phyloP scores from a whole-genome alignment of 2,113 vertebrate genomes.

The Mormyrus lacerda region DNA sequence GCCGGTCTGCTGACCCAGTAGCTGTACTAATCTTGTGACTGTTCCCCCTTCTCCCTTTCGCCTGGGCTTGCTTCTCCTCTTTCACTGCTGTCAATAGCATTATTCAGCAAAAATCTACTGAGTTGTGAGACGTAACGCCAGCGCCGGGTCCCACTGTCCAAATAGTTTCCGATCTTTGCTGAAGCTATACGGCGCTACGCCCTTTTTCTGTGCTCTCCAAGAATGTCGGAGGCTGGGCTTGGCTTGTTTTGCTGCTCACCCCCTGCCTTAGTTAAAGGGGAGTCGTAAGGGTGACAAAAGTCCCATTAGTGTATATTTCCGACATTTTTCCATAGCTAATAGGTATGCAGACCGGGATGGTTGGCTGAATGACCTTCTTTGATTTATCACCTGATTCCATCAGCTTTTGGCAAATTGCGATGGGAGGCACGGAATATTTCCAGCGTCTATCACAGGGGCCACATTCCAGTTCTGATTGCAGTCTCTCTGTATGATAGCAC shows the following conservation, averaged over 20 bases:
- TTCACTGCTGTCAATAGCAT: constrained; percentile 33
- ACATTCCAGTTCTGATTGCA: background rate
- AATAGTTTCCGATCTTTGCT: constrained; percentile 29
- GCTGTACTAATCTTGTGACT: constrained; percentile 46
- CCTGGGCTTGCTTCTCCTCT: constrained; percentile 7
- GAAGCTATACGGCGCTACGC: background rate
- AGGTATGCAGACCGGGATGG: background rate
- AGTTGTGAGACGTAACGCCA: constrained; percentile 23
- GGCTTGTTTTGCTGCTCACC: background rate
- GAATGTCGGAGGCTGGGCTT: background rate
- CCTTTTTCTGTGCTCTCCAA: background rate
- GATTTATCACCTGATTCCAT: background rate
- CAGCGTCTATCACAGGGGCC: constrained; percentile 20
- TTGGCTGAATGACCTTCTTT: background rate
- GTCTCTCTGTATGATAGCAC: constrained; percentile 4
- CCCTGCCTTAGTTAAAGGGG: background rate
- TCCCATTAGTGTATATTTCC: background rate
- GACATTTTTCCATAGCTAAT: background rate
- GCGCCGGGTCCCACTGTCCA: constrained; percentile 31
- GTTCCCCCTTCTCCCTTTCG: constrained; percentile 13
- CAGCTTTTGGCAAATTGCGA: background rate
- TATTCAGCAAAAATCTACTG: constrained; percentile 23
- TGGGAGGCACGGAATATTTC: background rate
- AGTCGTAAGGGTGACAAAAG: background rate
- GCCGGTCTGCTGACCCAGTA: constrained; percentile 26